Evolutionary conservation across 2,797 vertebrate genomes (phyloP), one percentile per base, ranked within the genome.

Genomic region (Diceros bicornis): DNA sequence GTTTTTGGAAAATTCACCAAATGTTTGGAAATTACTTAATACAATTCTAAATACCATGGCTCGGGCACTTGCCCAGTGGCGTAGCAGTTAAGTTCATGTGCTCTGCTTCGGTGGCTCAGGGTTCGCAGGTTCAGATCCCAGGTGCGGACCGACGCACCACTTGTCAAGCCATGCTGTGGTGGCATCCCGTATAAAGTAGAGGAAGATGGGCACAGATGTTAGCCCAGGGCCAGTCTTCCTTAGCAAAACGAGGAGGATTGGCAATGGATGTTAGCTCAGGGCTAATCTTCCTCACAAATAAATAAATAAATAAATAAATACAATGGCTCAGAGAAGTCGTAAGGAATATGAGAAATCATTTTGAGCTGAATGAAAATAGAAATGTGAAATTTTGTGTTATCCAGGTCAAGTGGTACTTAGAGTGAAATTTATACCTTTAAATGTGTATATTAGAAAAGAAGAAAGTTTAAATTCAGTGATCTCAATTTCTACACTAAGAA

Each of bases 301-400:
- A 41, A 41, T 41, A 41, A 41, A 37, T 37, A 37, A 37, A 41
- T 41, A 41, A 41, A 41, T 64, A 85, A 85, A 47, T 79, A 89
- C 27, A 21, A 32, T 25, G n/a, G 13, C 44, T 89, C 34, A 93
- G n/a, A 86, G 50, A 77, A 32, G 57, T 77, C 55, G 44, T 44
- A 62, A 78, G 44, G 27, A 93, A 72, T 93, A 50, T 72, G 47
- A 79, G 52, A 84, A 90, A 71, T 90, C 37, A 79, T 78, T 96
- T 92, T 89, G 66, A 92, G 50, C 77, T 77, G 52, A 77, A 47
- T 27, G 44, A 79, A 84, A 82, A 86, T 64, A 64, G 5, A 64
- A 44, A 85, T 50, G 10, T 74, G n/a, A 87, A 68, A 75, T 68
- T 90, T 78, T 89, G 34, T 89, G 21, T 83, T 82, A 55, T 27